phyloP scores from a whole-genome alignment of 1,140 invertebrate genomes.

The Drosophila kurseongensis region DNA sequence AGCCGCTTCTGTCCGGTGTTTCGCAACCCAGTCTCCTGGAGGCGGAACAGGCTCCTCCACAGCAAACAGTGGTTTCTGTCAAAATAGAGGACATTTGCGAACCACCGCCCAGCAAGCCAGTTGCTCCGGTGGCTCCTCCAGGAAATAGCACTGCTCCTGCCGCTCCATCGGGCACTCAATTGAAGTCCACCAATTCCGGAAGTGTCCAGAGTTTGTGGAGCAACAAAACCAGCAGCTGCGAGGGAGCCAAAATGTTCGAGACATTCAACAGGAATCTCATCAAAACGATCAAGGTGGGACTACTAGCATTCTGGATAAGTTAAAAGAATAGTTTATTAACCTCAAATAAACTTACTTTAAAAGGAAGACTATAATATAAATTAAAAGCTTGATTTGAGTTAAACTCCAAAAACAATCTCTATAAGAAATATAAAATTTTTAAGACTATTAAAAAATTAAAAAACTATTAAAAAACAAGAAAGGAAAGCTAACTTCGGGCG shows the following conservation, averaged over 20 bases:
- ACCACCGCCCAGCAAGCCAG: constrained; percentile 41
- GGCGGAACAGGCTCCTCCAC: constrained; percentile 21
- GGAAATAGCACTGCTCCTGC: background rate
- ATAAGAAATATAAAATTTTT: too few species aligned
- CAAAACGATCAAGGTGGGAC: constrained; percentile 81
- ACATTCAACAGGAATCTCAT: constrained; percentile 84
- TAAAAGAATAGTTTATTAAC: too few species aligned
- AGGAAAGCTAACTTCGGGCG: too few species aligned
- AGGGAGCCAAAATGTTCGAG: constrained; percentile 84
- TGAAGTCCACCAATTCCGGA: constrained; percentile 75
- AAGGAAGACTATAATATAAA: too few species aligned
- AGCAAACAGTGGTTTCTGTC: background rate
- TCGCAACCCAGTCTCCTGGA: constrained; percentile 62
- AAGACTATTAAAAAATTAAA: too few species aligned
- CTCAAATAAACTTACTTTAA: too few species aligned
- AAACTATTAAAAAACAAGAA: too few species aligned
- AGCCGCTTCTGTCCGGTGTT: constrained; percentile 59
- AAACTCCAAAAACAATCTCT: too few species aligned
- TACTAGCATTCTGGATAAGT: too few species aligned
- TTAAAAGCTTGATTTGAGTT: too few species aligned
- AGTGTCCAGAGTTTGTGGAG: constrained; percentile 83
- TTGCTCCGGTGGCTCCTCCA: constrained; percentile 11
- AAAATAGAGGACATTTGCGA: constrained; percentile 73
- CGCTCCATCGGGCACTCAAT: constrained; percentile 36
- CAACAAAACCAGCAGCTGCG: constrained; percentile 80